These are phyloP conservation scores for Tenthredo scrophulariae DNA, from an alignment of 2,888 invertebrate genomes.

Conservation along the genomic window DNA sequence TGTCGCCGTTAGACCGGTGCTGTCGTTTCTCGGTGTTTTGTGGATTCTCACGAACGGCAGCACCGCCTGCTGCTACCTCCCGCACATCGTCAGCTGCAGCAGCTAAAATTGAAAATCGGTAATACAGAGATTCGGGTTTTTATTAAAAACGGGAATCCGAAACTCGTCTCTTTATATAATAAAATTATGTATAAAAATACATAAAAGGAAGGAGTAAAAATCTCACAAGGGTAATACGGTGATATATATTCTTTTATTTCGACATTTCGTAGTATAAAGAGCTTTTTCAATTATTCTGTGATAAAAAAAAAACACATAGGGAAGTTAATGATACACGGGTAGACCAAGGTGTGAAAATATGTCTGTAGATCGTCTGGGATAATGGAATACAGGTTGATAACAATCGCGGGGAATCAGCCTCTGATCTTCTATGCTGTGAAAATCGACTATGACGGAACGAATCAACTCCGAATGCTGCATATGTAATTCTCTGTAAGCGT, in stretches of 20 bases:
- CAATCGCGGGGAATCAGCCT: background rate
- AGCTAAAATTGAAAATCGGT: background rate
- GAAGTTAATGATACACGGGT: background rate
- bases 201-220: background rate
- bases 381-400: background rate
- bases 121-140: background rate
- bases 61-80: conserved; percentile 33
- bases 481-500: background rate
- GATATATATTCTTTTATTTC: background rate
- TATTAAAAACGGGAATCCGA: background rate
- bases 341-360: background rate
- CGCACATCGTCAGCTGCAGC: background rate
- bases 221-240: background rate
- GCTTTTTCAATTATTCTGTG: background rate
- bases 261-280: background rate
- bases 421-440: background rate
- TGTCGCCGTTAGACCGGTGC: conserved; percentile 74
- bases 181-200: background rate
- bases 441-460: background rate
- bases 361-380: background rate
- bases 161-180: background rate
- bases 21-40: conserved; percentile 55
- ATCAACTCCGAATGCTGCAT: no score
- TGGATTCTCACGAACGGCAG: conserved; percentile 32
- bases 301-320: background rate